Percentiles rank a stretch among this genome's conserved stretches.
phyloP scores from a whole-genome alignment of 2,888 invertebrate genomes.

The Ferdinandea cuprea region DNA sequence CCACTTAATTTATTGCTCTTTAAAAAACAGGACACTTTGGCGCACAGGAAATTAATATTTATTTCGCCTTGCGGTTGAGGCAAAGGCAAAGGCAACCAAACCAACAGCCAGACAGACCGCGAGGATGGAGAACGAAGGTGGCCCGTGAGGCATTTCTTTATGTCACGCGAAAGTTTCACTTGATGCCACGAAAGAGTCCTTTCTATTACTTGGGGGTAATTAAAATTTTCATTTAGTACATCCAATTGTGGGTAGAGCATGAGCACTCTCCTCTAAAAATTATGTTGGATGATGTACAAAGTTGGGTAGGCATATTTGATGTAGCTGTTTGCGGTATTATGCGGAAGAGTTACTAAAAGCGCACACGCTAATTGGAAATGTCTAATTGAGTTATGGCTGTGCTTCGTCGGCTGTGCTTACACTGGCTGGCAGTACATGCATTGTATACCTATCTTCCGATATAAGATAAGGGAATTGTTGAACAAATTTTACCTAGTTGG shows the following conservation, averaged over 20 bases:
- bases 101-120: not conserved
- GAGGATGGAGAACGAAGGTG: not conserved
- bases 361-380: conserved; percentile 74
- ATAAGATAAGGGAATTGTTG: too few relatives aligned
- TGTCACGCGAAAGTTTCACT: conserved; percentile 71
- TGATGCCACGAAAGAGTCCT: conserved; percentile 41
- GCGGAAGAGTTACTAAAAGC: conserved; percentile 65
- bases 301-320: conserved; percentile 25
- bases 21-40: conserved; percentile 66
- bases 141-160: conserved; percentile 63
- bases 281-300: conserved; percentile 26
- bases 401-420: not conserved
- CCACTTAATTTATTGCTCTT: conserved; percentile 74
- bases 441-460: too few relatives aligned
- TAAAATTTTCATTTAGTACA: conserved; percentile 73
- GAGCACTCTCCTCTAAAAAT: conserved; percentile 30
- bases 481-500: too few relatives aligned
- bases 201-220: conserved; percentile 61
- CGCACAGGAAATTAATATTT: conserved; percentile 73
- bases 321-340: conserved; percentile 41
- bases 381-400: conserved; percentile 71
- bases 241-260: conserved; percentile 60
- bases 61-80: conserved; percentile 54
- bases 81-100: too few relatives aligned
- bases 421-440: too few relatives aligned